phyloP scores from a whole-genome alignment of 2,797 vertebrate genomes.

The Australoheros facetus region DNA sequence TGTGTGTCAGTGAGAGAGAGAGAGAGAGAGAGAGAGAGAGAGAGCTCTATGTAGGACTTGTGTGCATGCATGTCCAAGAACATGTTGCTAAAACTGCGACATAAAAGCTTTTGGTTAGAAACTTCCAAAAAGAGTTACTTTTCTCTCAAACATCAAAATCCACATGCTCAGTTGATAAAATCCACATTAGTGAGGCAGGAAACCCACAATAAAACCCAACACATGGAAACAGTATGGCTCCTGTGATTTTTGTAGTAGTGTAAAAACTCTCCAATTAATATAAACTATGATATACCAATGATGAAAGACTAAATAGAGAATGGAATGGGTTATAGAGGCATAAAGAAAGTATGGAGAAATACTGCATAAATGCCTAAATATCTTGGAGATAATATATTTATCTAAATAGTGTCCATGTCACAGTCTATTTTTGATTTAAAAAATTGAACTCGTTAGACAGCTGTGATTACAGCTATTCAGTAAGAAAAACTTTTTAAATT shows the following conservation, averaged over 20 bases:
- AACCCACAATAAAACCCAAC: constrained; percentile 76
- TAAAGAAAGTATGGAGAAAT: constrained; percentile 55
- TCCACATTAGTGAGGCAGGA: constrained; percentile 77
- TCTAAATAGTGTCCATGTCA: not conserved
- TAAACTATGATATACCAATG: constrained; percentile 69
- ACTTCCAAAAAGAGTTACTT: constrained; percentile 51
- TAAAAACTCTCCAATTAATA: constrained; percentile 71
- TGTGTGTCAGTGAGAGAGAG: not conserved
- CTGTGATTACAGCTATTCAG: constrained; percentile 28
- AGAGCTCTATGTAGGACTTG: constrained; percentile 21
- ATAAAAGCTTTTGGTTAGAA: constrained; percentile 33
- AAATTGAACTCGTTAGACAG: constrained; percentile 29
- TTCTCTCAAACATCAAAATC: constrained; percentile 69
- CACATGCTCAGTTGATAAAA: constrained; percentile 82
- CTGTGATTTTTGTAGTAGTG: constrained; percentile 70
- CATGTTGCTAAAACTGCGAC: constrained; percentile 28
- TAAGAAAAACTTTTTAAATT: constrained; percentile 32
- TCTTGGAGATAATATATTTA: not conserved
- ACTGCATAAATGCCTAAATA: constrained; percentile 43
- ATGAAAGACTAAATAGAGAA: constrained; percentile 68
- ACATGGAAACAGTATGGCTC: constrained; percentile 78
- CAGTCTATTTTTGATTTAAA: constrained; percentile 4
- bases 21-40: no score
- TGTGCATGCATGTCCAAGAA: constrained; percentile 16
- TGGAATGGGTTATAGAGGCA: constrained; percentile 39